phyloP scores from a whole-genome alignment of 2,888 invertebrate genomes.

The Ischnura elegans region DNA sequence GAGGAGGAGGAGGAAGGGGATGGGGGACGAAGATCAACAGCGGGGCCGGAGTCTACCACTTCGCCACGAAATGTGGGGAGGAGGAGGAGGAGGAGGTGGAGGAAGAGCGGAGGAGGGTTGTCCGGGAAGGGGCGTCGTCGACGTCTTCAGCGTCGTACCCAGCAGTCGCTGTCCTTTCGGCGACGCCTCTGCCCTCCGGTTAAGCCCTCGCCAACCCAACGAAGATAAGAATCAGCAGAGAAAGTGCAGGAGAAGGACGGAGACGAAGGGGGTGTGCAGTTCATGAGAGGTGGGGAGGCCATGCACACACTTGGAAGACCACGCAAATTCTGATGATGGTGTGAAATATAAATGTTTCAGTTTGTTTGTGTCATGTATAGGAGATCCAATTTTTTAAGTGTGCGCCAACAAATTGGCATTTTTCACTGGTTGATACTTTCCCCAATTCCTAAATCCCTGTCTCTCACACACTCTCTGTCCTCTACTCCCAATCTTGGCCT shows the following conservation, averaged over 20 bases:
- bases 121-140: background rate
- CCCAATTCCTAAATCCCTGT: background rate
- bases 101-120: background rate
- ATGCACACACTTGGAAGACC: slow-evolving; percentile 44
- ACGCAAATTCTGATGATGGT: slow-evolving; percentile 46
- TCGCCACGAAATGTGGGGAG: background rate
- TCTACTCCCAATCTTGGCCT: background rate
- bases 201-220: slow-evolving; percentile 6
- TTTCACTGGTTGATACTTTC: slow-evolving; percentile 58
- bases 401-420: slow-evolving; percentile 51
- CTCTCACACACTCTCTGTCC: slow-evolving; percentile 23
- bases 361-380: slow-evolving; percentile 60
- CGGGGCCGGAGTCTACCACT: background rate
- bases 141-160: background rate
- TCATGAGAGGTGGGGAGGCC: slow-evolving; percentile 19
- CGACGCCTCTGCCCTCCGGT: background rate
- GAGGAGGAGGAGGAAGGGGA: background rate
- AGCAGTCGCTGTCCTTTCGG: slow-evolving; percentile 1
- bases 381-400: slow-evolving; percentile 63
- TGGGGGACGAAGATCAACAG: background rate
- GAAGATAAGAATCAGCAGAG: background rate
- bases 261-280: background rate
- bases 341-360: slow-evolving; percentile 59
- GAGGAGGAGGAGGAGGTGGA: background rate
- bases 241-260: background rate